A percentile compares a stretch with the other conserved stretches of the same genome.
phyloP scores from a whole-genome alignment of 2,113 vertebrate species.

The Arvicanthis niloticus region DNA sequence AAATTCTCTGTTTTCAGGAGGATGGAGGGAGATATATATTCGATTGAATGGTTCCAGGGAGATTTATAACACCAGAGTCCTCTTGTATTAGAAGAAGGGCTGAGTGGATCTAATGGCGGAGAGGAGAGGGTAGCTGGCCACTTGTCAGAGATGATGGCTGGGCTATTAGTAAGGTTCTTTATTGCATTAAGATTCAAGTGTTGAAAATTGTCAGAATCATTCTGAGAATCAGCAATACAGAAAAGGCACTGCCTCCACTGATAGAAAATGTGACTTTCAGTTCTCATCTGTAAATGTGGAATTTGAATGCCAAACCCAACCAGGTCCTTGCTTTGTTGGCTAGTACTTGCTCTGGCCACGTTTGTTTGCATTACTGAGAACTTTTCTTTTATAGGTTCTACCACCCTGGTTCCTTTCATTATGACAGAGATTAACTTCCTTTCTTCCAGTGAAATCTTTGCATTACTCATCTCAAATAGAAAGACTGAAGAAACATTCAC shows the following conservation, averaged over 20 bases:
- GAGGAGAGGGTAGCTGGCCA: not conserved
- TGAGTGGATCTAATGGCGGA: not conserved
- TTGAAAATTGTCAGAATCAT: not conserved
- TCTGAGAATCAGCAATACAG: slow-evolving; percentile 11
- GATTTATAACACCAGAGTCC: not conserved
- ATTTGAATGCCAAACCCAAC: not conserved
- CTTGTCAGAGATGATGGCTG: not conserved
- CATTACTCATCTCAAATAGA: not conserved
- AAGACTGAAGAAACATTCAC: not conserved
- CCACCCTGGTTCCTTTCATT: not conserved
- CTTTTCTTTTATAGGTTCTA: not conserved
- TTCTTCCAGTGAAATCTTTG: not conserved
- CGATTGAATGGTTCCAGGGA: not conserved
- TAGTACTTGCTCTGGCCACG: not conserved
- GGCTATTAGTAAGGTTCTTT: slow-evolving; percentile 5
- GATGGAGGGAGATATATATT: not conserved
- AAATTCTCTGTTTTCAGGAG: not conserved
- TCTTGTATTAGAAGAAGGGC: not conserved
- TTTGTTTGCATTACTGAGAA: not conserved
- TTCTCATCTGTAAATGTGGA: not conserved
- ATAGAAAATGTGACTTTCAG: not conserved
- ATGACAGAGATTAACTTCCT: not conserved
- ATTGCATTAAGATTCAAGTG: not conserved
- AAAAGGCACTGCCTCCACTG: not conserved
- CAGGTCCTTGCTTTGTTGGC: not conserved